Conservation (phyloP, 2,113 vertebrate genomes). For the Protobothrops mucrosquamatus region DNA sequence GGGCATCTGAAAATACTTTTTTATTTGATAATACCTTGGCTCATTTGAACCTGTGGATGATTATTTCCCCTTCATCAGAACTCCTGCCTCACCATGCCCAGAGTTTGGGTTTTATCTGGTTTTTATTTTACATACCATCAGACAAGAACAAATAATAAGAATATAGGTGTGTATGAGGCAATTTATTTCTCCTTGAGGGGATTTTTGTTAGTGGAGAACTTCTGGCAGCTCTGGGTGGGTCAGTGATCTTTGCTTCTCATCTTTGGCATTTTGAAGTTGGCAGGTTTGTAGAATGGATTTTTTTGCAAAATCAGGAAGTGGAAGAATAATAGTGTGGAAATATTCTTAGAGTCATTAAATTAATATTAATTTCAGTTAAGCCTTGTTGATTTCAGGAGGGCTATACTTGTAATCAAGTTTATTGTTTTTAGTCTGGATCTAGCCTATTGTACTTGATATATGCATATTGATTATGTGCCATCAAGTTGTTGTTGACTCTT, state of each 20-base stretch:
- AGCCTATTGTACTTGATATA: neutral
- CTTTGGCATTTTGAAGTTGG: neutral
- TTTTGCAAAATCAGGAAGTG: neutral
- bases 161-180: neutral
- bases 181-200: neutral
- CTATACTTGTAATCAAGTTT: neutral
- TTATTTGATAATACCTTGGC: neutral
- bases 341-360: neutral
- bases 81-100: neutral
- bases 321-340: neutral
- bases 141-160: neutral
- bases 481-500: neutral
- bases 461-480: neutral
- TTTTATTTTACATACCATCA: neutral
- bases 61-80: neutral
- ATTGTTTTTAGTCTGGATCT: neutral
- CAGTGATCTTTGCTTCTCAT: neutral
- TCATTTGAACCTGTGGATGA: neutral
- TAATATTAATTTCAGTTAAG: neutral
- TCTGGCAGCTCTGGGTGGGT: neutral
- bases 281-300: neutral
- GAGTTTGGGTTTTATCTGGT: neutral
- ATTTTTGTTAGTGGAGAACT: neutral
- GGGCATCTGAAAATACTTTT: neutral
- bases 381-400: neutral